Conservation (phyloP, 2,888 invertebrate species). For the Scaptomyza parva region DNA sequence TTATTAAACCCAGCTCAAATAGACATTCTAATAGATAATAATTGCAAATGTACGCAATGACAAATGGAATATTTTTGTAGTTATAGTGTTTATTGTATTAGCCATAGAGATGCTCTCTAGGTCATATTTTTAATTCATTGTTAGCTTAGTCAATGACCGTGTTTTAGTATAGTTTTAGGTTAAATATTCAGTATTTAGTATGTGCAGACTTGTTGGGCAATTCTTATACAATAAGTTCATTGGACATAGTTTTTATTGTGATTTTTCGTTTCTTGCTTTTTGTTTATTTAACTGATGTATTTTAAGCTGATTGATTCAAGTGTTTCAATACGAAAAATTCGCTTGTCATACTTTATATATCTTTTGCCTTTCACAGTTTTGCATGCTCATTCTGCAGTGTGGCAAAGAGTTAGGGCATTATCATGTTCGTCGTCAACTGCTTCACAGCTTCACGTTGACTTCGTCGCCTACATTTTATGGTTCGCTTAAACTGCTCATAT, state of each 20-base stretch:
- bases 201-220: not conserved
- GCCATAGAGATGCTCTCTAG: not conserved
- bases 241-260: not conserved
- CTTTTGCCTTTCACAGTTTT: slow-evolving; percentile 25
- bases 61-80: slow-evolving; percentile 5
- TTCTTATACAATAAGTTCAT: not conserved
- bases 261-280: not conserved
- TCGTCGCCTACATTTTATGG: slow-evolving; percentile 61
- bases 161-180: not conserved
- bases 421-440: slow-evolving; percentile 8
- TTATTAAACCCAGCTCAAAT: slow-evolving; percentile 16
- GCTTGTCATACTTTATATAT: slow-evolving; percentile 10
- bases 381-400: slow-evolving; percentile 24
- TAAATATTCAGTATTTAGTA: not conserved
- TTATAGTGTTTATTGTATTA: not conserved
- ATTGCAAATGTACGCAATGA: slow-evolving; percentile 23
- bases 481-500: slow-evolving; percentile 55
- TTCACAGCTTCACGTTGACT: slow-evolving; percentile 18
- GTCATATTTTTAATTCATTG: not conserved
- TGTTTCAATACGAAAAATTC: slow-evolving; percentile 22
- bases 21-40: slow-evolving; percentile 28
- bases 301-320: slow-evolving; percentile 38
- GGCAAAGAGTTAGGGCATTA: slow-evolving; percentile 32
- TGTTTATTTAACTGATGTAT: slow-evolving; percentile 4
- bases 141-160: not conserved